Percentiles rank a stretch among this genome's conserved stretches.
phyloP scores from a whole-genome alignment of 2,797 vertebrate species.

The Dendrocincla tyrannina region DNA sequence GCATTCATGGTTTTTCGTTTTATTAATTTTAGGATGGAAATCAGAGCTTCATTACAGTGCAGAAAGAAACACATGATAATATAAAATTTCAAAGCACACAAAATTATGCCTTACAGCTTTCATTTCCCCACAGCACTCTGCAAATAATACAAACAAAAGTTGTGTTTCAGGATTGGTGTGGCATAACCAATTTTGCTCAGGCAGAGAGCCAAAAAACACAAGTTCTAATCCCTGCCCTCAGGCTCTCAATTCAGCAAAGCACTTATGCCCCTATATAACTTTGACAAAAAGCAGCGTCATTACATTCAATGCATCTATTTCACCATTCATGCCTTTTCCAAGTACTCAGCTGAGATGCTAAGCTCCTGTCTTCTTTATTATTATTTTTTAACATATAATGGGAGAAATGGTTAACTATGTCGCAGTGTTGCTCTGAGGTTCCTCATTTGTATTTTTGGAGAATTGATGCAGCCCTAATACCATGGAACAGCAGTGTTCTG shows the following conservation, averaged over 20 bases:
- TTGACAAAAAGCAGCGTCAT: background rate
- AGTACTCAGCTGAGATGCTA: background rate
- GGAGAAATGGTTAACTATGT: background rate
- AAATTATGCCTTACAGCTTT: conserved; percentile 59
- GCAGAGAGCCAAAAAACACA: conserved; percentile 48
- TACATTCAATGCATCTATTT: conserved; percentile 2
- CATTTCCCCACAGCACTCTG: conserved; percentile 54
- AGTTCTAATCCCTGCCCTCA: conserved; percentile 48
- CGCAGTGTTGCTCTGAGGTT: background rate
- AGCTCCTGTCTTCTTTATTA: background rate
- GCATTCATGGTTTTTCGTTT: conserved; percentile 37
- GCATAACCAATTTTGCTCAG: conserved; percentile 62
- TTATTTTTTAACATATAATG: too few species aligned
- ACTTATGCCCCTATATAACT: background rate
- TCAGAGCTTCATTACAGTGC: conserved; percentile 32
- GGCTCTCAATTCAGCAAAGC: conserved; percentile 26
- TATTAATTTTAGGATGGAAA: conserved; percentile 70
- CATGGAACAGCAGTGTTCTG: accelerated
- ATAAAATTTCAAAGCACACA: conserved; percentile 44
- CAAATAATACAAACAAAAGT: conserved; percentile 57
- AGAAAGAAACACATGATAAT: conserved; percentile 43
- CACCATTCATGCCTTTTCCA: background rate
- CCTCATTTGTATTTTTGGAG: background rate
- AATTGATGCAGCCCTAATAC: background rate
- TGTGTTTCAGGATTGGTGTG: conserved; percentile 40